A percentile compares a stretch with the other conserved stretches of the same genome.
Evolutionary conservation across 2,888 invertebrate species (phyloP).

Genomic region (Torymus auratus): DNA sequence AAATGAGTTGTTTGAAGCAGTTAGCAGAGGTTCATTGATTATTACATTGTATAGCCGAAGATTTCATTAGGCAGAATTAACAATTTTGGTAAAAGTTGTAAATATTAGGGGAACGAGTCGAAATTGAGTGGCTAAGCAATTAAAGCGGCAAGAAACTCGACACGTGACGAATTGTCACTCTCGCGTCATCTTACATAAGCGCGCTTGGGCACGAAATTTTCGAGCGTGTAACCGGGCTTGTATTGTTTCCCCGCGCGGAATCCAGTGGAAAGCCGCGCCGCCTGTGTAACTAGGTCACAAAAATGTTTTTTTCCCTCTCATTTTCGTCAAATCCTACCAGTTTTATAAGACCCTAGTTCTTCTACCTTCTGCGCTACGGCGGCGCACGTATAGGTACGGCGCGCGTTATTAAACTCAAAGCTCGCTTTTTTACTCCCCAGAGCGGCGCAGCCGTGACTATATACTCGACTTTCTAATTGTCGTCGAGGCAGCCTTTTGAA

Average conservation of each 20-base stretch:
- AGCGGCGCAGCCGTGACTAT: not conserved
- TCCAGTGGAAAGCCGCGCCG: not conserved
- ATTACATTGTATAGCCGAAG: no score
- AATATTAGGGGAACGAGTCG: not conserved
- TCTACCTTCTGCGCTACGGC: not conserved
- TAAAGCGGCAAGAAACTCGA: not conserved
- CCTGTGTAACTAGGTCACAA: conserved; percentile 30
- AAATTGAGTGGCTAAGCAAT: not conserved
- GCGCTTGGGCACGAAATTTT: conserved; percentile 1
- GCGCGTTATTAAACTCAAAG: conserved; percentile 39
- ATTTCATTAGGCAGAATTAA: no score
- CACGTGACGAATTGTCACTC: conserved; percentile 36
- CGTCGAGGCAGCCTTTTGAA: conserved; percentile 49
- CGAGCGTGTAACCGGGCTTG: conserved; percentile 6
- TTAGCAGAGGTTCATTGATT: no score
- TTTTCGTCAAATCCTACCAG: conserved; percentile 36
- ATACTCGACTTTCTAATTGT: conserved; percentile 56
- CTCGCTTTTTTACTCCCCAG: not conserved
- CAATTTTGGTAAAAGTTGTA: no score
- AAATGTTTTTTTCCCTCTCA: conserved; percentile 14
- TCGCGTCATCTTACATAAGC: conserved; percentile 27
- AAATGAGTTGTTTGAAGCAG: no score
- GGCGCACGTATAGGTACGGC: not conserved
- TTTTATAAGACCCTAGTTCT: not conserved
- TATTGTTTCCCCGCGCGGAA: conserved; percentile 12